Evolutionary conservation across 2,113 vertebrate species (phyloP).

Genomic region (Brachionichthys hirsutus): DNA sequence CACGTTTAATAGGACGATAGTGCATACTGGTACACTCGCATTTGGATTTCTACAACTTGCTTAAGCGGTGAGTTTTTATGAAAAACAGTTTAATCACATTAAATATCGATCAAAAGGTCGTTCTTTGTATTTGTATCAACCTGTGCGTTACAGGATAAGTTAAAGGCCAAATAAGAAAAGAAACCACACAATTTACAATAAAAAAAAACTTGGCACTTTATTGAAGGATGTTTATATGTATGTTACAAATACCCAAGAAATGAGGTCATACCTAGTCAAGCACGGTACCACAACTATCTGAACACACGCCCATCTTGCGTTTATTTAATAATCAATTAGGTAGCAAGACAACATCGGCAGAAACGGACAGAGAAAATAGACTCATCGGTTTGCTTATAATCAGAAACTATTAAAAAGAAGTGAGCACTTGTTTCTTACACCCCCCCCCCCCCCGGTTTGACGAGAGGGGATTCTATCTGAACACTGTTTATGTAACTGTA

Average conservation of each 20-base stretch:
- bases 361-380: neutral
- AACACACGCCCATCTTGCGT: neutral
- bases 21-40: no score
- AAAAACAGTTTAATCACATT: no score
- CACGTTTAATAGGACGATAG: no score
- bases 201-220: conserved; percentile 8
- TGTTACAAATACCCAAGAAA: conserved; percentile 29
- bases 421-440: conserved; percentile 3
- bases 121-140: no score
- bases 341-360: neutral
- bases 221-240: conserved; percentile 15
- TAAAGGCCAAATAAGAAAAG: neutral
- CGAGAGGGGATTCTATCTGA: no score
- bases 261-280: conserved; percentile 2
- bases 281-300: neutral
- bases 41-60: no score
- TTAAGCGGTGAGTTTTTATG: no score
- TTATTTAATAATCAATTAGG: conserved; percentile 6
- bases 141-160: no score
- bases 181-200: conserved; percentile 5
- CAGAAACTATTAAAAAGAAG: conserved; percentile 4
- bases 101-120: no score
- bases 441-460: no score
- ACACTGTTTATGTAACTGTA: no score
- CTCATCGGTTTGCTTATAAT: neutral